Base-by-base conservation (phyloP, 2,888 invertebrate genomes). In the Blastobasis lacticolella region DNA sequence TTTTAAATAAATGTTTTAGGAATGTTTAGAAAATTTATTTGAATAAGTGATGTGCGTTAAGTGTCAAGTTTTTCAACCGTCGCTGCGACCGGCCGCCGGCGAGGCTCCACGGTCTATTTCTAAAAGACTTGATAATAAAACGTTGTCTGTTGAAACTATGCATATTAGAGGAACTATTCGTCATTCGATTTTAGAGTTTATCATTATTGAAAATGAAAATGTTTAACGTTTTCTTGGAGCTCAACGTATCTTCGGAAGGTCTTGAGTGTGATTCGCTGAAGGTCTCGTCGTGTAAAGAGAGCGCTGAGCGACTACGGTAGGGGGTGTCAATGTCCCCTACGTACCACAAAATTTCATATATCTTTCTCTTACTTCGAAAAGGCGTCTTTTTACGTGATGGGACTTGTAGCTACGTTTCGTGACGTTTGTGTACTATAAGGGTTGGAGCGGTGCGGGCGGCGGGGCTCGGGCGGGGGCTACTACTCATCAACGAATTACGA, bases 111-210 rank as follows among this genome's bases (percentile, higher is more conserved):
- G 65, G 66, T 73, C 67, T 73, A 68, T 68, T 71, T 73, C 72
- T 75, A 63, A 69, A 75, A 80, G 78, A 80, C 73, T 75, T 76
- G 66, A 72, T 68, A 38, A 46, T 23, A 42, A 75, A 75, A 75
- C 63, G 78, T 82, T 81, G 80, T 81, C 76, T 81, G 81, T 83
- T 85, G 69, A 81, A 74, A 71, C 62, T 78, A 74, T 70, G 66
- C 69, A 69, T 73, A 71, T 72, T 74, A 75, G 73, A 68, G 44
- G 48, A 59, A 62, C 62, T 57, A 62, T 65, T 66, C 60, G 58
- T 65, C 66, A 56, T 63, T 64, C 54, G 59, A 70, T 63, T 63
- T 61, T 62, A 66, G 60, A 54, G 51, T 44, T 49, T 56, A 50
- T 56, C 59, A 58, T 54, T 23, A 23, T 23, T 23, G 23, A 57